phyloP scores from a whole-genome alignment of 2,888 invertebrate genomes.

The Allophyes oxyacanthae region DNA sequence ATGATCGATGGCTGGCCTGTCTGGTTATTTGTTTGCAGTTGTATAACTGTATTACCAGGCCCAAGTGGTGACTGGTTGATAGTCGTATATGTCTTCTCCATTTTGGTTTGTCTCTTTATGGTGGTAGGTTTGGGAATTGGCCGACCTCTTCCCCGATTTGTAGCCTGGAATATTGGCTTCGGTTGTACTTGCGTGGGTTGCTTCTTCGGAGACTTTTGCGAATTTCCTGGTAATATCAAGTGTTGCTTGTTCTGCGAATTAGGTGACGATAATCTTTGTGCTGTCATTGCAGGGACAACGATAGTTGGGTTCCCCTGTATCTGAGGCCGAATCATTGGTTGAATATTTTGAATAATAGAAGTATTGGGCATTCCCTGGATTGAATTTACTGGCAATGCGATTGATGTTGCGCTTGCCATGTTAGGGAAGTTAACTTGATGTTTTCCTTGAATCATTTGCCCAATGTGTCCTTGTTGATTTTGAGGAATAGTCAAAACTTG shows the following conservation, averaged over 20 bases:
- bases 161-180: constrained; percentile 85
- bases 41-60: constrained; percentile 87
- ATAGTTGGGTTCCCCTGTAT: constrained; percentile 85
- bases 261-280: constrained; percentile 83
- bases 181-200: constrained; percentile 84
- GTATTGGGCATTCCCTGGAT: constrained; percentile 84
- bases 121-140: constrained; percentile 84
- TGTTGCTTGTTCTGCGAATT: constrained; percentile 84
- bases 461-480: constrained; percentile 77
- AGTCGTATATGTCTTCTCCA: constrained; percentile 84
- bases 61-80: constrained; percentile 84
- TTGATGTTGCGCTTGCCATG: constrained; percentile 86
- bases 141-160: constrained; percentile 81
- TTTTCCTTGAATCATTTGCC: constrained; percentile 82
- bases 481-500: constrained; percentile 85
- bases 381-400: constrained; percentile 84
- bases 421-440: constrained; percentile 85
- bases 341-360: constrained; percentile 86
- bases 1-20: constrained; percentile 91
- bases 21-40: constrained; percentile 88
- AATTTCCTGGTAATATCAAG: constrained; percentile 77
- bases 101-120: constrained; percentile 84
- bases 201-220: constrained; percentile 86
- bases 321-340: constrained; percentile 86
- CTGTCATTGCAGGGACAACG: constrained; percentile 82